Evolutionary conservation across 2,888 invertebrate genomes (phyloP).

Genomic region (Polyommatus icarus): DNA sequence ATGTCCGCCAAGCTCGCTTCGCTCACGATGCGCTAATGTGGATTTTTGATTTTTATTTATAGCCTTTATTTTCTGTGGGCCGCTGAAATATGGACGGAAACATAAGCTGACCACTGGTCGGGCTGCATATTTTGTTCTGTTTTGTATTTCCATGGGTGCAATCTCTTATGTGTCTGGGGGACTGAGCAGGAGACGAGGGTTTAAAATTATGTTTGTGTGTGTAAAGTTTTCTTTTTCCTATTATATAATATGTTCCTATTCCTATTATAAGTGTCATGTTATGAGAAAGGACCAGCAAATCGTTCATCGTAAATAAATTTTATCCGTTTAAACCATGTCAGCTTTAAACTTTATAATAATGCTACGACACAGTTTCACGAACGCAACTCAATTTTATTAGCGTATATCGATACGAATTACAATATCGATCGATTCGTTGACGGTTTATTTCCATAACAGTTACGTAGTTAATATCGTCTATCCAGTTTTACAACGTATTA

Average conservation of each 20-base stretch:
- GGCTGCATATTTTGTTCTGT: slow-evolving; percentile 1
- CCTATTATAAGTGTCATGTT: neutral
- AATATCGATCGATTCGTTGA: neutral
- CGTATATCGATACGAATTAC: slow-evolving; percentile 5
- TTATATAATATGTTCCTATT: neutral
- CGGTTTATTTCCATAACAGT: slow-evolving; percentile 11
- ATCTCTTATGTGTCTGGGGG: neutral
- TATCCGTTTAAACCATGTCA: neutral
- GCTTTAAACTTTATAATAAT: neutral
- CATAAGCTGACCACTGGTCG: slow-evolving; percentile 7
- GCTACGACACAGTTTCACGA: slow-evolving; percentile 6
- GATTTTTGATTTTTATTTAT: slow-evolving; percentile 50
- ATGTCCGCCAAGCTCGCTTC: slow-evolving; percentile 57
- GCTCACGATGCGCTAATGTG: slow-evolving; percentile 45
- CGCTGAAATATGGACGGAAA: slow-evolving; percentile 14
- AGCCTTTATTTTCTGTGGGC: slow-evolving; percentile 40
- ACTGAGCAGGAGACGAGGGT: neutral
- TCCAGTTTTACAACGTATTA: slow-evolving; percentile 22
- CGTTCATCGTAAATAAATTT: neutral
- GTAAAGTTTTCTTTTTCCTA: neutral
- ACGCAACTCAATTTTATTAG: neutral
- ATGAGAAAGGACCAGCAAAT: neutral
- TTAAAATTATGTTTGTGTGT: neutral
- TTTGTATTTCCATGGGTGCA: slow-evolving; percentile 9
- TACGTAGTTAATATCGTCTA: neutral